Evolutionary conservation across 2,888 invertebrate genomes (phyloP).

Genomic region (Drosophila percnosoma): DNA sequence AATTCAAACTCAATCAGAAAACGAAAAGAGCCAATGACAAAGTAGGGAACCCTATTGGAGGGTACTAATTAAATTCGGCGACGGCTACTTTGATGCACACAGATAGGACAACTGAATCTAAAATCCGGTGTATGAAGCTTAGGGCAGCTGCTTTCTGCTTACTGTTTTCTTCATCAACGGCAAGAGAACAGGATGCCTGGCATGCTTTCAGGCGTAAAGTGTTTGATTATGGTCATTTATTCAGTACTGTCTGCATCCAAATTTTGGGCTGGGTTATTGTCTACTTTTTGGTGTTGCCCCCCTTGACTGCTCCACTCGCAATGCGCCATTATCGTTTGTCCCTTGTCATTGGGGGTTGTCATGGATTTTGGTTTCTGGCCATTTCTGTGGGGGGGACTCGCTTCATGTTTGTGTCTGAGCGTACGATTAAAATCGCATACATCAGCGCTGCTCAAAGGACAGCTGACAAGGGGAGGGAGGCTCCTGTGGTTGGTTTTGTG

Average conservation of each 20-base stretch:
- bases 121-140: slow-evolving; percentile 30
- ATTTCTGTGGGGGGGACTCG: slow-evolving; percentile 12
- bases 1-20: slow-evolving; percentile 1
- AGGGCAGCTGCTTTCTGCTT: slow-evolving; percentile 48
- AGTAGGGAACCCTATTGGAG: slow-evolving; percentile 41
- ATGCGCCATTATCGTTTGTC: slow-evolving; percentile 53
- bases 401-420: slow-evolving; percentile 74
- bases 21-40: slow-evolving; percentile 10
- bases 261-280: slow-evolving; percentile 49
- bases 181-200: slow-evolving; percentile 26
- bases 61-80: slow-evolving; percentile 75
- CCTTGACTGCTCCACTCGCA: slow-evolving; percentile 15
- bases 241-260: slow-evolving; percentile 56
- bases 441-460: slow-evolving; percentile 59
- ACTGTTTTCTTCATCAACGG: slow-evolving; percentile 15
- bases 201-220: slow-evolving; percentile 81
- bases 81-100: slow-evolving; percentile 57
- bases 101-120: slow-evolving; percentile 23
- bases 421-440: slow-evolving; percentile 76
- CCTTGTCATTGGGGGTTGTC: slow-evolving; percentile 48
- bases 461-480: slow-evolving; percentile 12
- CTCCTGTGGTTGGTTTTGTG: slow-evolving; percentile 24
- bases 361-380: slow-evolving; percentile 65
- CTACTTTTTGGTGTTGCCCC: slow-evolving; percentile 37
- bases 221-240: slow-evolving; percentile 82